Percentiles rank a stretch among this genome's conserved stretches.
phyloP scores from a whole-genome alignment of 1,140 invertebrate species.

The Apolygus lucorum region DNA sequence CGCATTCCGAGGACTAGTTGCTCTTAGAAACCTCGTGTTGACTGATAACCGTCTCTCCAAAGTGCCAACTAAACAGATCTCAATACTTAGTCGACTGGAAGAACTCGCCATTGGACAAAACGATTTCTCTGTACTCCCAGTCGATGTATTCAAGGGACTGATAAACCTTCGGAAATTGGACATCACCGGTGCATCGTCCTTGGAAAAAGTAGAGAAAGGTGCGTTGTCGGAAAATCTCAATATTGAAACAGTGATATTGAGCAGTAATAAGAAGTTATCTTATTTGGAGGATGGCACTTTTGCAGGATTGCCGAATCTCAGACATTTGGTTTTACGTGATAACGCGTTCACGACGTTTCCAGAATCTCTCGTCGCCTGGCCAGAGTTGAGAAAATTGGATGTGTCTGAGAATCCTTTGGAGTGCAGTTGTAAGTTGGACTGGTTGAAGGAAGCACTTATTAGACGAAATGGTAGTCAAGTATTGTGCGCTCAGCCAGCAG shows the following conservation, averaged over 20 bases:
- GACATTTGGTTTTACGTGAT: slow-evolving; percentile 63
- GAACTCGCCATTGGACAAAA: slow-evolving; percentile 75
- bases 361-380: slow-evolving; percentile 67
- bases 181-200: slow-evolving; percentile 59
- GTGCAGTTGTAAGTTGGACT: slow-evolving; percentile 71
- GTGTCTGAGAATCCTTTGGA: slow-evolving; percentile 72
- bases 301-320: slow-evolving; percentile 64
- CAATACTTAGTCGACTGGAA: slow-evolving; percentile 60
- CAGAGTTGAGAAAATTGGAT: slow-evolving; percentile 63
- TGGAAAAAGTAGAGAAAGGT: slow-evolving; percentile 61
- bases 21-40: slow-evolving; percentile 62
- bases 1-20: slow-evolving; percentile 64
- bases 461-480: slow-evolving; percentile 62
- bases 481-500: slow-evolving; percentile 60
- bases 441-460: slow-evolving; percentile 64
- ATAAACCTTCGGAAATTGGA: slow-evolving; percentile 64
- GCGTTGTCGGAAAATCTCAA: slow-evolving; percentile 71
- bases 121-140: slow-evolving; percentile 56
- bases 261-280: slow-evolving; percentile 62
- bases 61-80: slow-evolving; percentile 66
- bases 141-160: slow-evolving; percentile 64
- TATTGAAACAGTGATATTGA: slow-evolving; percentile 63
- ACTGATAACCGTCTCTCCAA: slow-evolving; percentile 64
- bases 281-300: slow-evolving; percentile 63
- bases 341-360: slow-evolving; percentile 64